Base-by-base conservation (phyloP, 2,888 invertebrate species). In the Ormyrus nitidulus region DNA sequence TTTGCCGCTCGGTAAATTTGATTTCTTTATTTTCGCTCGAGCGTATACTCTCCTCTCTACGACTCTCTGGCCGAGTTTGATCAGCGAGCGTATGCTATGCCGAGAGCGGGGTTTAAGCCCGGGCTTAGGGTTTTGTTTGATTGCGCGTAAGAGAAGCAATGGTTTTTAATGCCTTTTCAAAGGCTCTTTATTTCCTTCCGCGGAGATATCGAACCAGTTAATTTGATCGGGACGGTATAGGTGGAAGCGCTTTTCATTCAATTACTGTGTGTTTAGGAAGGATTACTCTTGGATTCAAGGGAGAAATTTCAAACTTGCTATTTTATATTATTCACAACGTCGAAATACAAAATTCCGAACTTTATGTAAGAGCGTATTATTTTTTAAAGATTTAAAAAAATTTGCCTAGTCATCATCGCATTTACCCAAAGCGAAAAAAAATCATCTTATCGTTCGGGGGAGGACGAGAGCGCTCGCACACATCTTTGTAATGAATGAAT, bases 1-100 rank as follows among this genome's bases (percentile, higher is more conserved):
- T 64, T 73, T 77, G 11, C 59, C 58, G 56, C 73, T 80, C 66
- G 80, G 71, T 66, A 75, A 76, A 75, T 80, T 75, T 71, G 80
- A 80, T 80, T 80, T 75, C 80, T 75, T 80, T 76, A 76, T 80
- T 80, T 79, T 76, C 76, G 76, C 71, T 79, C 79, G 59, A 74
- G 69, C 69, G 70, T 49, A 13, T 13, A n/a, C 9, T 11, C 61
- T 34, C 34, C 49, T 10, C 49, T 13, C 49, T 11, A 10, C 64
- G 65, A 59, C 58, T n/a, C 46, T 58, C 19, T 7, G 59, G 8
- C 56, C 10, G 68, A 56, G 66, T 79, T 74, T 72, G 49, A 71
- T 76, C 54, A 61, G 44, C 34, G 46, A 54, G n/a, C 65, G 77
- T 62, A 59, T 59, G 34, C 34, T 34, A 19, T 48, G 7, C 19